phyloP scores from a whole-genome alignment of 2,113 vertebrate species.

The Nannobrachium achirus region DNA sequence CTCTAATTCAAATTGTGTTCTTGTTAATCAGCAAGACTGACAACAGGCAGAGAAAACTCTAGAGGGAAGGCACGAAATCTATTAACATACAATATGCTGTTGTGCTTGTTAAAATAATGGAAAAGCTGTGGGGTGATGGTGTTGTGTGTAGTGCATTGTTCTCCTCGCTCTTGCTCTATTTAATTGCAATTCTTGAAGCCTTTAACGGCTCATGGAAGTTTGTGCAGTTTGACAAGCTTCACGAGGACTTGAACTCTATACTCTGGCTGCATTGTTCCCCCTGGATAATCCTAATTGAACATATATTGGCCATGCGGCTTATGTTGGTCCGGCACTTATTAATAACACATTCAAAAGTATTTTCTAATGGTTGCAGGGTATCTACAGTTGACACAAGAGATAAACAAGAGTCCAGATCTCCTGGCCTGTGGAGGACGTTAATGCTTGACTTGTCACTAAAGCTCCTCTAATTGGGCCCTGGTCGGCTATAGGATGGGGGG shows the following conservation, averaged over 20 bases:
- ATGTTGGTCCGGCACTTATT: conserved; percentile 72
- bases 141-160: conserved; percentile 68
- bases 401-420: conserved; percentile 72
- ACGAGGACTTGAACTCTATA: conserved; percentile 61
- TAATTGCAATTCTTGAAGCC: conserved; percentile 69
- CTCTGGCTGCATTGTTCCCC: conserved; percentile 61
- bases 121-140: conserved; percentile 56
- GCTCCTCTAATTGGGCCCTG: conserved; percentile 76
- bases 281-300: conserved; percentile 77
- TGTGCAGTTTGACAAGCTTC: conserved; percentile 65
- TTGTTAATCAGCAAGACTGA: conserved; percentile 73
- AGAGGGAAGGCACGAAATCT: conserved; percentile 68
- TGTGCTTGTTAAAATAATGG: conserved; percentile 80
- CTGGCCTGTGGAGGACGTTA: conserved; percentile 56
- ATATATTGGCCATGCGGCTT: conserved; percentile 66
- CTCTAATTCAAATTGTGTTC: conserved; percentile 69
- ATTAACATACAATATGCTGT: conserved; percentile 75
- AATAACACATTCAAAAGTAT: conserved; percentile 59
- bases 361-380: conserved; percentile 67
- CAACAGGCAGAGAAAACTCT: conserved; percentile 62
- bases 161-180: conserved; percentile 60
- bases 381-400: conserved; percentile 74
- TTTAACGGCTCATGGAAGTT: conserved; percentile 67
- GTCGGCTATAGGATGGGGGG: conserved; percentile 49
- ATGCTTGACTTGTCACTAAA: conserved; percentile 75